Evolutionary conservation across 2,888 invertebrate species (phyloP).

Genomic region (Zelleria hepariella): DNA sequence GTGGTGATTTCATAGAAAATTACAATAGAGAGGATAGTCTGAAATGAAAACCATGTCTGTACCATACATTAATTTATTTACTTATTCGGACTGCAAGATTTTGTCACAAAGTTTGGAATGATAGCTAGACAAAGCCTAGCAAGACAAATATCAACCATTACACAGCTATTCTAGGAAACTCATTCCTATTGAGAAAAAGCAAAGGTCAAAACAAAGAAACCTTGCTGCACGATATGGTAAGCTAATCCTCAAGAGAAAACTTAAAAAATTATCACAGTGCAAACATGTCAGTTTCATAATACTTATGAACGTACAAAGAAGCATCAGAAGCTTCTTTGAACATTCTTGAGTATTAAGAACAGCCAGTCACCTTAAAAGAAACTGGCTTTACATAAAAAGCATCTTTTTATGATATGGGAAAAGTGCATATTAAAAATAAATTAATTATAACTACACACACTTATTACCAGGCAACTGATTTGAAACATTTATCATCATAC

Average conservation of each 20-base stretch:
- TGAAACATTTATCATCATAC: constrained; percentile 23
- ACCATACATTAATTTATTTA: background rate
- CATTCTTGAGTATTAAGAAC: no score
- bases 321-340: no score
- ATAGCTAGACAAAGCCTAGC: background rate
- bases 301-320: no score
- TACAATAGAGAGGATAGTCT: no score
- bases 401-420: background rate
- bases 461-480: constrained; percentile 10
- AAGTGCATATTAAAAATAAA: constrained; percentile 1
- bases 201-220: background rate
- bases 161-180: background rate
- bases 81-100: background rate
- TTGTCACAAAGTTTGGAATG: background rate
- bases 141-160: background rate
- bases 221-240: constrained; percentile 9
- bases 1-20: no score
- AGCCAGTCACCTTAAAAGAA: background rate
- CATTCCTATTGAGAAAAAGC: background rate
- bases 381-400: background rate
- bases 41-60: background rate
- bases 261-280: constrained; percentile 60
- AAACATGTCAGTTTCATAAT: constrained; percentile 19
- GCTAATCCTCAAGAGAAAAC: constrained; percentile 50
- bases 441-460: constrained; percentile 3